Base-by-base conservation (phyloP, 2,797 vertebrate species). In the Helarctos malayanus region DNA sequence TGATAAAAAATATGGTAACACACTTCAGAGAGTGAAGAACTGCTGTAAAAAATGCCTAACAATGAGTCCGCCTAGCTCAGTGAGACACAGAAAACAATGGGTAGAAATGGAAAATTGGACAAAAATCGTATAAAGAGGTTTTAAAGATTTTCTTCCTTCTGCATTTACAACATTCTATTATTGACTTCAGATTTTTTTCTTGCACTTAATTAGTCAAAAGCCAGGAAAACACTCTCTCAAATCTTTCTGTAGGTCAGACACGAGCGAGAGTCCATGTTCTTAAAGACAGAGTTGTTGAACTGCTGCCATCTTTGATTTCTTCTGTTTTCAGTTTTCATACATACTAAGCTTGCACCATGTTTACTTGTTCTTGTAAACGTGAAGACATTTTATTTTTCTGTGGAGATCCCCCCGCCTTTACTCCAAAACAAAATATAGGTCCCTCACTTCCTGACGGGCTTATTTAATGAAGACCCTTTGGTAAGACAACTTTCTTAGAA, bases 131-230 rank as follows among this genome's bases (percentile, higher is more conserved):
- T 21, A 90, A 94, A 92, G 63, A 94, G 56, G 29, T 75, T 96
- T 97, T 95, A 95, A 97, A 96, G 94, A 96, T 97, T 96, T 97
- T 95, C 92, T 95, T 96, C 91, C 81, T 96, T 83, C 78, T 71
- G 86, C 89, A 76, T 95, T 97, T 97, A 96, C 87, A 96, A 85
- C 76, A 68, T 82, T 96, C 71, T 81, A 0, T 71, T 97, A 97
- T 86, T 97, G 96, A 97, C 96, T 97, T 94, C 32, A 89, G 93
- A 85, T 91, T 81, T 89, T 89, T 65, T 93, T 92, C 7, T 96
- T 96, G 80, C 88, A 84, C 96, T 96, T 80, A 97, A 91, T 97
- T 98, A 97, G 95, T 96, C 75, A 56, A 57, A 97, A 97, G 1
- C 59, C 79, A 91, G 91, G 35, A 2, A 35, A 84, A 97, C 96